A percentile compares a stretch with the other conserved stretches of the same genome.
These are phyloP conservation scores for Mus spicilegus DNA, from an alignment of 2,113 vertebrate genomes.

Conservation along the genomic window DNA sequence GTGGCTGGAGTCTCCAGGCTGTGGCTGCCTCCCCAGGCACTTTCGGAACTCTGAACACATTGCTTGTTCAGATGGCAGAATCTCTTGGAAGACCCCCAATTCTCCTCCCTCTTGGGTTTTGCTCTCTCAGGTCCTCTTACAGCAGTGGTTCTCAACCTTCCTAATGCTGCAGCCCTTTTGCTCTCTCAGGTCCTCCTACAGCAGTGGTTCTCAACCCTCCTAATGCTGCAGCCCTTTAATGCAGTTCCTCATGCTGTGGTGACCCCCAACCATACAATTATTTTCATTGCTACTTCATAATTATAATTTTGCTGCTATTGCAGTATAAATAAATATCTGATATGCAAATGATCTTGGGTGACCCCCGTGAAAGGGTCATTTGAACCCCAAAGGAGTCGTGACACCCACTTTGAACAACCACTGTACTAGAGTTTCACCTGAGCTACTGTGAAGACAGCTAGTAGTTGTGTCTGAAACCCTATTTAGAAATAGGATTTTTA, in stretches of 20 bases:
- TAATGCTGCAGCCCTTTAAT: background rate
- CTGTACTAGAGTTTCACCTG: background rate
- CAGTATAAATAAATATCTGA: background rate
- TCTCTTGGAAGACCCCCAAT: background rate
- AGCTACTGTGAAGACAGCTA: background rate
- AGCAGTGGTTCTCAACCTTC: background rate
- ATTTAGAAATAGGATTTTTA: background rate
- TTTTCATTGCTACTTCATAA: background rate
- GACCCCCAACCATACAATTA: background rate
- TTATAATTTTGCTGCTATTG: background rate
- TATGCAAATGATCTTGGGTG: background rate
- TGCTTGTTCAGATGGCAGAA: background rate
- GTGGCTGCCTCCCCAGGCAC: background rate
- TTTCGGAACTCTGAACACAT: background rate
- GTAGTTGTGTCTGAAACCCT: background rate
- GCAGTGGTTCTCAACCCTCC: background rate
- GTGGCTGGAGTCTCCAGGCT: background rate
- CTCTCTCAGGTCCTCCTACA: background rate
- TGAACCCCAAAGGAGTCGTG: background rate
- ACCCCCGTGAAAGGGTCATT: background rate
- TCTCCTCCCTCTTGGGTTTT: background rate
- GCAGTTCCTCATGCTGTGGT: background rate
- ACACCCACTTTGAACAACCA: background rate
- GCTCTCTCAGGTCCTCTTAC: background rate
- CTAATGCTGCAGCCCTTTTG: background rate